Evolutionary conservation across 2,797 vertebrate genomes (phyloP), one percentile per base, ranked within the genome.

Genomic region (Babyrousa celebensis): DNA sequence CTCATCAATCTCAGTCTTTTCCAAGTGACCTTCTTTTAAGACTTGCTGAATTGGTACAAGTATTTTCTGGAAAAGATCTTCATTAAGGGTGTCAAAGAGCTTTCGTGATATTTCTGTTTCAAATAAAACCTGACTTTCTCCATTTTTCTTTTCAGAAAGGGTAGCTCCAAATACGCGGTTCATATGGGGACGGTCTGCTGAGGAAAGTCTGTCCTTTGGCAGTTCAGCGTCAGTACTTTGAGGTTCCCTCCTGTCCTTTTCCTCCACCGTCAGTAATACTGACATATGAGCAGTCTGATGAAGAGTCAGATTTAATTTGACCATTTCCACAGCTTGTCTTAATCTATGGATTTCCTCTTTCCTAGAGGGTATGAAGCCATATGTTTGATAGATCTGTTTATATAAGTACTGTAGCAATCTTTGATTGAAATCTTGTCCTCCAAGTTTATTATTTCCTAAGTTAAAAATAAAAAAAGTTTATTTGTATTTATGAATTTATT

Each of bases 391-490:
- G 21, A 99, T 99, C 79, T 98, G 98, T 90, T 99, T 98, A 8
- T 98, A 99, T 7, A 99, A 98, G 95, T 99, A 99, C 98, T 99
- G 99, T 94, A 99, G 98, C 97, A 99, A 94, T 93, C 99, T 98
- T 98, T 99, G 99, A 97, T 99, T 99, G 98, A 99, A 99, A 98
- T 99, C 99, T 90, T 99, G 99, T 65, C 99, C 99, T 90, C 99
- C 99, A 25, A 99, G 99, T 97, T 99, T 99, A 98, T 99, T 99
- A 97, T 99, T 99, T 94, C 99, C 99, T 99, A 98, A 95, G 97
- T 98, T 20, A 94, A 43, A 90, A 97, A 97, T 96, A 89, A 0
- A 95, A 95, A 77, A 90, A 63, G 32, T 40, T 54, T 67, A 54
- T 54, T 96, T 82, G 92, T 25, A 82, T 56, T 88, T 63, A 83